These are phyloP conservation scores for Muricea muricata DNA, from an alignment of 92 coral and sea anemone species.

Conservation along the genomic window DNA sequence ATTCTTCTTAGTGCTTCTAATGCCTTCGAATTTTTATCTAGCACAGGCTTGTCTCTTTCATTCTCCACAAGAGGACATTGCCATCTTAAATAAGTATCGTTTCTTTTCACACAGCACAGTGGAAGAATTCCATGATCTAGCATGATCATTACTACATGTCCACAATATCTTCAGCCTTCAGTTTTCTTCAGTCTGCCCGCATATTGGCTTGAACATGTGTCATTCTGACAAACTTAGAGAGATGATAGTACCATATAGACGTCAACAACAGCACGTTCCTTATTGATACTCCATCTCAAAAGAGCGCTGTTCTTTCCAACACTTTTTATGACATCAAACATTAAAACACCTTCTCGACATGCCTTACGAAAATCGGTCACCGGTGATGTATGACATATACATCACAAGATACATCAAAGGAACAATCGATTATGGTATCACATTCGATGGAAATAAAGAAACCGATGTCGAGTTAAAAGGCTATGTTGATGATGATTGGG, in stretches of 20 bases:
- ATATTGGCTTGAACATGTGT: neutral
- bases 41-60: no score
- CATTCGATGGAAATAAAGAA: no score
- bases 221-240: constrained; percentile 1
- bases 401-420: no score
- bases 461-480: no score
- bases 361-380: no score
- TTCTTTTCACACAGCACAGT: constrained; percentile 28
- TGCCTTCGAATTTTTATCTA: constrained; percentile 51
- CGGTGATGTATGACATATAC: no score
- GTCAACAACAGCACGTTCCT: constrained; percentile 39
- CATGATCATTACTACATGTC: constrained; percentile 41
- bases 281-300: neutral
- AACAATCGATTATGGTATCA: no score
- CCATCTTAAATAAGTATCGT: no score
- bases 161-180: constrained; percentile 22
- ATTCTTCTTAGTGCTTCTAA: constrained; percentile 62
- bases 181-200: neutral
- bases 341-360: no score
- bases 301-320: neutral
- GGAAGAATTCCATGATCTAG: constrained; percentile 49
- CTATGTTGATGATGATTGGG: no score
- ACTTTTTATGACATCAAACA: neutral
- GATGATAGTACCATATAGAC: constrained; percentile 23
- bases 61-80: no score